Evolutionary conservation across 2,113 vertebrate species (phyloP).

Genomic region (Amphiprion percula): DNA sequence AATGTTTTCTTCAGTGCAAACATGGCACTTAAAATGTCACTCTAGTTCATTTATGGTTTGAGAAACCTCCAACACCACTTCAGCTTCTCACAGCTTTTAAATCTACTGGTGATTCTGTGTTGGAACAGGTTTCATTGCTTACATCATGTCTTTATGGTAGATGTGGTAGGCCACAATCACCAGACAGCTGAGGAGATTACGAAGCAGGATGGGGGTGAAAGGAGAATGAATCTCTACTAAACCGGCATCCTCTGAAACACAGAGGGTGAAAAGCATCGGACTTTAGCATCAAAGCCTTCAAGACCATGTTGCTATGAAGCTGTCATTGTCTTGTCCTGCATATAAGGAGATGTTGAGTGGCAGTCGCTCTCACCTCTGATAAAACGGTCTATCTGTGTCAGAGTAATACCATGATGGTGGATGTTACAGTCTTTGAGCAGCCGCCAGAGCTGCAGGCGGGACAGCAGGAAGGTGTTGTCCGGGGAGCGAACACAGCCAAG

Average conservation of each 20-base stretch:
- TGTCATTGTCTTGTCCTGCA: too few relatives aligned
- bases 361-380: conserved; percentile 77
- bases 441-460: conserved; percentile 90
- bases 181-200: conserved; percentile 87
- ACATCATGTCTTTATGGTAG: conserved; percentile 85
- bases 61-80: neutral
- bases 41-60: neutral
- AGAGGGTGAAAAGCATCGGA: neutral
- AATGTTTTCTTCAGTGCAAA: too few relatives aligned
- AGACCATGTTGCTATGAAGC: neutral
- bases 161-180: conserved; percentile 87
- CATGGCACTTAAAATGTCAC: too few relatives aligned
- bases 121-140: conserved; percentile 66
- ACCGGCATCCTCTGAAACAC: conserved; percentile 68
- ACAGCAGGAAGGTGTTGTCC: conserved; percentile 86
- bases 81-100: too few relatives aligned
- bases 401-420: conserved; percentile 83
- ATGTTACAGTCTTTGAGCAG: conserved; percentile 92
- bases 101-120: neutral
- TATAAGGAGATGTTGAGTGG: too few relatives aligned
- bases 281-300: neutral
- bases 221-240: conserved; percentile 84
- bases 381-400: conserved; percentile 86
- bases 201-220: conserved; percentile 82
- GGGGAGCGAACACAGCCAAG: conserved; percentile 82